These are phyloP conservation scores for Lagothrix lagotricha DNA, from an alignment of 2,797 vertebrate species.

Conservation along the genomic window DNA sequence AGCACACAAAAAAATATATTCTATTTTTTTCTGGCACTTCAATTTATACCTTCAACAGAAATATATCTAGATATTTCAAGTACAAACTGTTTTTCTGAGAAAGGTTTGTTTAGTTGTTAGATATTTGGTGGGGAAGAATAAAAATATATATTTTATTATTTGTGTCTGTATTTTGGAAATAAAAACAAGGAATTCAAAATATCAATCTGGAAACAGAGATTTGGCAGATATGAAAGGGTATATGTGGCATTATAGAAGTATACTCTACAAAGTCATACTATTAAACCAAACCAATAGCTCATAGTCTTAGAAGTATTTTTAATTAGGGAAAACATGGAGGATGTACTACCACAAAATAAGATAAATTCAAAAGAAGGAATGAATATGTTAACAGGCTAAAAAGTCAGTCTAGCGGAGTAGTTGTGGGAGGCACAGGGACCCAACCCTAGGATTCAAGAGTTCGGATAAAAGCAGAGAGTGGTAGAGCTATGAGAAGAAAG, in stretches of 20 bases:
- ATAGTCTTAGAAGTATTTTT: neutral
- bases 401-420: neutral
- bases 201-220: neutral
- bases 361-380: neutral
- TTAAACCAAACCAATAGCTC: neutral
- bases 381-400: neutral
- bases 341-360: neutral
- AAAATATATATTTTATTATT: neutral
- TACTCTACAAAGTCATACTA: neutral
- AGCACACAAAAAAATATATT: slow-evolving; percentile 28
- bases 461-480: neutral
- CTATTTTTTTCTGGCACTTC: neutral
- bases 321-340: fast-evolving
- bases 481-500: neutral
- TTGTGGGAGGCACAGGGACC: neutral
- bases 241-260: neutral
- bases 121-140: neutral
- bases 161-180: neutral
- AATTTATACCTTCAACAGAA: slow-evolving; percentile 10
- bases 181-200: neutral
- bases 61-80: slow-evolving; percentile 14
- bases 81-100: neutral
- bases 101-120: neutral
- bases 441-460: neutral
- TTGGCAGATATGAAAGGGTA: neutral